Evolutionary conservation across 2,888 invertebrate genomes (phyloP).

Genomic region (Matsumyia berberina): DNA sequence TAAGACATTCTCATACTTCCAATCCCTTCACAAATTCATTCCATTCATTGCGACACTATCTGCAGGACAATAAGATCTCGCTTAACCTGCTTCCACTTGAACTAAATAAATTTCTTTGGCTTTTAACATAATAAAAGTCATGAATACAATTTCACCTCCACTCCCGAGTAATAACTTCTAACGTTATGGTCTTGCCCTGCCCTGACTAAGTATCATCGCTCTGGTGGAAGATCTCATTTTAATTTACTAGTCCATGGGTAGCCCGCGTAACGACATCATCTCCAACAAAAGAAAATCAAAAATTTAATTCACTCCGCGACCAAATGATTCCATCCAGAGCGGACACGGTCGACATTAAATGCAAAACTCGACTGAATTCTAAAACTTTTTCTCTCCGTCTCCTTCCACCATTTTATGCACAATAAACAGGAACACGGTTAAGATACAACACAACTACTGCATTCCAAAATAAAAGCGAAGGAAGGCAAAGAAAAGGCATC

Average conservation of each 20-base stretch:
- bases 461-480: not conserved
- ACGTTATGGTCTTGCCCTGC: slow-evolving; percentile 10
- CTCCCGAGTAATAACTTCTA: slow-evolving; percentile 14
- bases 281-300: slow-evolving; percentile 37
- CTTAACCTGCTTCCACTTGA: slow-evolving; percentile 4
- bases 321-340: slow-evolving; percentile 55
- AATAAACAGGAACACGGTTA: slow-evolving; percentile 6
- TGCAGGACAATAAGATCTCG: not conserved
- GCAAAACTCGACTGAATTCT: slow-evolving; percentile 37
- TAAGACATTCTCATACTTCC: no score
- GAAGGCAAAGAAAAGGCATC: not conserved
- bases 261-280: slow-evolving; percentile 42
- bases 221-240: slow-evolving; percentile 38
- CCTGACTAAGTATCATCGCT: not conserved
- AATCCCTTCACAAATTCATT: not conserved
- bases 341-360: slow-evolving; percentile 38
- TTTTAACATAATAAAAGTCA: not conserved
- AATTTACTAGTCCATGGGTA: slow-evolving; percentile 45
- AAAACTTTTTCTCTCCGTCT: not conserved
- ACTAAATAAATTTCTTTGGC: not conserved
- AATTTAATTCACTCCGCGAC: slow-evolving; percentile 62
- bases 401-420: not conserved
- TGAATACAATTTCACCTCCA: not conserved
- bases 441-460: not conserved
- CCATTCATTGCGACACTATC: not conserved